Evolutionary conservation across 2,797 vertebrate genomes (phyloP).

Genomic region (Spizella passerina): DNA sequence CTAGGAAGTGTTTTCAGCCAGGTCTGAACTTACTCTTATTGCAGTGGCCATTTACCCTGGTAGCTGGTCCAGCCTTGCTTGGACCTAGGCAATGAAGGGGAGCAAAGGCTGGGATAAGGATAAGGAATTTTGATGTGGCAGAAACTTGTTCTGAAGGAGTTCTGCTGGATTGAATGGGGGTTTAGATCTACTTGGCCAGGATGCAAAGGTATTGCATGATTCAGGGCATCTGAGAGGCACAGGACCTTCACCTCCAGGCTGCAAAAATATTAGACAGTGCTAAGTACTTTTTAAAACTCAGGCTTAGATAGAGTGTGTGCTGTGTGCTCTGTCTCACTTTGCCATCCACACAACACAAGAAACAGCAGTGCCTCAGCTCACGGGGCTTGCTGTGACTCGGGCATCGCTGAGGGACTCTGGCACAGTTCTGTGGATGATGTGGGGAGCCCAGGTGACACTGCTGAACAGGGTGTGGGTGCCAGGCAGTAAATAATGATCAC

Average conservation of each 20-base stretch:
- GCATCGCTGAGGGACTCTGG: accelerated
- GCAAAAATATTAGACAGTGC: background rate
- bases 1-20: background rate
- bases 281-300: background rate
- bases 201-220: background rate
- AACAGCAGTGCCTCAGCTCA: background rate
- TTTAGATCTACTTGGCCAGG: background rate
- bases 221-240: background rate
- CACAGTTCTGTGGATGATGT: accelerated
- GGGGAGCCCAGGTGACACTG: background rate
- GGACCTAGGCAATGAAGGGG: background rate
- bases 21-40: background rate
- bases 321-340: background rate
- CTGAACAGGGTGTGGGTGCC: background rate
- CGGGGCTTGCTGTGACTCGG: accelerated
- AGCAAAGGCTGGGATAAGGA: background rate
- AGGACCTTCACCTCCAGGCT: background rate
- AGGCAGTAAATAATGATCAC: background rate
- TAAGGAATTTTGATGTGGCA: background rate
- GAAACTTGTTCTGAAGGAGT: background rate
- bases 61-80: background rate
- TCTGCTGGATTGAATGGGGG: accelerated
- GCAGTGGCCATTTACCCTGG: background rate
- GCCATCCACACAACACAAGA: accelerated
- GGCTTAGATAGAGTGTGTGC: background rate